These are phyloP conservation scores for Nomada lathburiana DNA, from an alignment of 2,888 invertebrate genomes.

Conservation along the genomic window DNA sequence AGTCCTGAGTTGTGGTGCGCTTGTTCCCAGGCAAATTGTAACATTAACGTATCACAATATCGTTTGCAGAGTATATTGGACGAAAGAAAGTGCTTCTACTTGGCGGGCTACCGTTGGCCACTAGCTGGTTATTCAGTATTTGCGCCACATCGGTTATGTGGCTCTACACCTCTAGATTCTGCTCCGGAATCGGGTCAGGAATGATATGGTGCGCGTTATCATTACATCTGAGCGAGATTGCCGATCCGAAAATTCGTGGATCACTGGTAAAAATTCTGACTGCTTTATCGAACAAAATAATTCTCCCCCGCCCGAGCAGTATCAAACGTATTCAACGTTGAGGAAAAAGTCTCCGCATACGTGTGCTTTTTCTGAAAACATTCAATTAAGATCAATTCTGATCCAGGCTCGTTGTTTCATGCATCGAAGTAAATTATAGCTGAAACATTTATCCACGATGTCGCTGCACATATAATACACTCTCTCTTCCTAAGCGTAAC, in stretches of 20 bases:
- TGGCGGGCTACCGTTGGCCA: slow-evolving; percentile 73
- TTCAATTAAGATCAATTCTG: neutral
- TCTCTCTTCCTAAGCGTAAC: neutral
- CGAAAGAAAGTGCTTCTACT: slow-evolving; percentile 77
- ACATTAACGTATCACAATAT: slow-evolving; percentile 65
- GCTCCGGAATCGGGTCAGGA: slow-evolving; percentile 78
- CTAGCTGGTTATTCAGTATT: slow-evolving; percentile 78
- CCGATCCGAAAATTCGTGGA: slow-evolving; percentile 81
- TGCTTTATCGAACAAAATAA: neutral
- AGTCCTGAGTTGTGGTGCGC: slow-evolving; percentile 71
- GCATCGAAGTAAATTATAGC: neutral
- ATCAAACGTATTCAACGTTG: neutral
- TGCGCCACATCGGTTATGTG: slow-evolving; percentile 77
- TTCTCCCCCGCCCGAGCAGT: neutral
- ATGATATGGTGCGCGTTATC: slow-evolving; percentile 79
- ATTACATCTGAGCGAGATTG: slow-evolving; percentile 80
- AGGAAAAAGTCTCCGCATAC: neutral
- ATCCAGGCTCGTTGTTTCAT: neutral
- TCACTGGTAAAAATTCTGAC: slow-evolving; percentile 75
- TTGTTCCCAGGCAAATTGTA: slow-evolving; percentile 66
- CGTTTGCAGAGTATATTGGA: slow-evolving; percentile 75
- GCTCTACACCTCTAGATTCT: slow-evolving; percentile 78
- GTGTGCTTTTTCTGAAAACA: neutral
- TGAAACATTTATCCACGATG: neutral
- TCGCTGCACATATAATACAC: neutral